Evolutionary conservation across 2,113 vertebrate species (phyloP), one percentile per base, ranked within the genome.

Genomic region (Amphilophus citrinellus): DNA sequence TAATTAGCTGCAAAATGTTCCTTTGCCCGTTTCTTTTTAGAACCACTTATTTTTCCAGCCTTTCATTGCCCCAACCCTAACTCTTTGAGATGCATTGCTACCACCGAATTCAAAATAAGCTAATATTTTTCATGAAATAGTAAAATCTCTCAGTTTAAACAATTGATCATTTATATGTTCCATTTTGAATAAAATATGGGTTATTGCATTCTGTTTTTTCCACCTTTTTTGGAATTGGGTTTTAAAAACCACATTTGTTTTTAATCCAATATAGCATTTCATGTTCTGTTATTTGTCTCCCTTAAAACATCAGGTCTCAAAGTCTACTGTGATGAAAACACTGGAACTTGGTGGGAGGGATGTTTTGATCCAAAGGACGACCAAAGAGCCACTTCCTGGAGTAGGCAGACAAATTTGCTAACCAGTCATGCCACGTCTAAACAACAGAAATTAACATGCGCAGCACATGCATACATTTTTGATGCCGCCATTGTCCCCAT

Each of bases 351-450:
- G 15, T 84, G 57, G 61, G 57, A 79, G 65, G 82, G 27, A 79
- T 42, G 57, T 61, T 73, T 61, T 56, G 7, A 63, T 32, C 50
- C 20, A 56, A 30, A n/a, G 44, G 32, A 61, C 68, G n/a, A 76
- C 58, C n/a, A 7, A 65, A 35, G 50, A 42, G 68, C 68, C 42
- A 61, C 79, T 61, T 80, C 78, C 71, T 60, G 30, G 24, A 81
- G 73, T 13, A 56, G 61, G 61, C 20, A 39, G 22, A 61, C 11
- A 82, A 68, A 79, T 57, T 50, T 73, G 11, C 10, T 53, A 80
- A 76, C 17, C 59, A 27, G 35, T 83, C 60, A 77, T 58, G 32
- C 62, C 61, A 47, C 42, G 2, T 60, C 27, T 14, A 66, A 58
- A 37, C 57, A 71, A 44, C 63, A 75, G 47, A 30, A 61, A 77